phyloP scores from a whole-genome alignment of 2,797 vertebrate species.

The Oceanodroma leucorhoa region DNA sequence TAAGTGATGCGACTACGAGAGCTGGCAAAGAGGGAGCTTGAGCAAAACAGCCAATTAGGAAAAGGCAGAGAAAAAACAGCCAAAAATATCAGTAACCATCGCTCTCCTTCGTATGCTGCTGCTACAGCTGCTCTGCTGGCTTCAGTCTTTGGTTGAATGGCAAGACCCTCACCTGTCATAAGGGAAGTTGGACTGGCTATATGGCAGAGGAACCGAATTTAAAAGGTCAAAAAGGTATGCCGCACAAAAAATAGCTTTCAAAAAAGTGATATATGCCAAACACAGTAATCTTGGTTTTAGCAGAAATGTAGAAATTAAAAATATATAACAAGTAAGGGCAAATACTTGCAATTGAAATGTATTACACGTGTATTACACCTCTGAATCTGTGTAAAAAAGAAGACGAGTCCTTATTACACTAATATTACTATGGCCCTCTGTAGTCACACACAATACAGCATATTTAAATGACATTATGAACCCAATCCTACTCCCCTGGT shows the following conservation, averaged over 20 bases:
- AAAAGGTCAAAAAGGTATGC: background rate
- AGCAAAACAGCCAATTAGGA: slow-evolving; percentile 10
- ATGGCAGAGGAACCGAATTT: background rate
- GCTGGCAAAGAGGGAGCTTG: background rate
- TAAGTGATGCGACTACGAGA: background rate
- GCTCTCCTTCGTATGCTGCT: background rate
- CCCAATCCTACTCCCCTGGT: background rate
- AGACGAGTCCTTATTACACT: accelerated
- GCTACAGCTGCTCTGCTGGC: slow-evolving; percentile 23
- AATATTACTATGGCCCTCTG: background rate
- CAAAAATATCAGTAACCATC: background rate
- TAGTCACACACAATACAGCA: background rate
- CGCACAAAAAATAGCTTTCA: background rate
- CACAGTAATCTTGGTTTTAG: background rate
- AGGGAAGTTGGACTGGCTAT: background rate
- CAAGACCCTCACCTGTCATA: background rate
- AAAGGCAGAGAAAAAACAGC: background rate
- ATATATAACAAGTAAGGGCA: background rate
- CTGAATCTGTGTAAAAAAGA: background rate
- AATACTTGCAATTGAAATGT: background rate
- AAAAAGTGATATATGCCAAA: background rate
- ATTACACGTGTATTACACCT: background rate
- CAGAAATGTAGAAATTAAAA: background rate
- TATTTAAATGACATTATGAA: background rate
- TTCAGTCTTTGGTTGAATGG: background rate